Evolutionary conservation across 1,140 invertebrate species (phyloP), one percentile per base, ranked within the genome.

Genomic region (Ceratina japonica): DNA sequence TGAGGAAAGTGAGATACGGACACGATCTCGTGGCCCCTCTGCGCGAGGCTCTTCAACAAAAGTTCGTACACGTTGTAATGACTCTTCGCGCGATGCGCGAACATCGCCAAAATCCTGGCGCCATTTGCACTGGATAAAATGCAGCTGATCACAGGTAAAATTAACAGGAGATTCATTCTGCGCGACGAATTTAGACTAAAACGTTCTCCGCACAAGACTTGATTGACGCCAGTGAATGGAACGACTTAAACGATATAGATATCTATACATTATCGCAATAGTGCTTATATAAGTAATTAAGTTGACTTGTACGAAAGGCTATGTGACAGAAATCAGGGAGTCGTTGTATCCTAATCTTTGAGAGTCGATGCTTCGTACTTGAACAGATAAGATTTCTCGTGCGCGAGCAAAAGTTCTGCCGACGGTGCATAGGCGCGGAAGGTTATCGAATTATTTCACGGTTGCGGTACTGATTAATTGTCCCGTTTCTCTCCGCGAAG

Each of bases 401-500:
- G n/a, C 54, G 54, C n/a, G 7, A 13, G 16, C 27, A 52, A 52
- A 12, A 52, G 51, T 52, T 52, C 16, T 52, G 16, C 51, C 1
- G 12, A 18, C 16, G 20, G 37, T 58, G n/a, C 0, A 2, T 5
- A 5, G 16, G 7, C 12, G 18, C 12, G 22, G 12, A 8, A 58
- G 54, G 22, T 70, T 62, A 75, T 71, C 71, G 54, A 79, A 79
- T 84, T 79, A 82, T 65, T 77, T 77, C 58, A 62, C 51, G 49
- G 16, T 37, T 51, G 62, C n/a, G 69, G 58, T 80, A 62, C 59
- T 71, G 79, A 86, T 84, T 86, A 84, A 86, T 86, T 65, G 64
- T 73, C 64, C 70, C 64, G 63, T 63, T 71, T 65, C 27, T 56
- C 3, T 27, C 31, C 37, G 51, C 31, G 37, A 81, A 79, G 72